Evolutionary conservation across 2,888 invertebrate genomes (phyloP), one percentile per base, ranked within the genome.

Genomic region (Mimachlamys varia): DNA sequence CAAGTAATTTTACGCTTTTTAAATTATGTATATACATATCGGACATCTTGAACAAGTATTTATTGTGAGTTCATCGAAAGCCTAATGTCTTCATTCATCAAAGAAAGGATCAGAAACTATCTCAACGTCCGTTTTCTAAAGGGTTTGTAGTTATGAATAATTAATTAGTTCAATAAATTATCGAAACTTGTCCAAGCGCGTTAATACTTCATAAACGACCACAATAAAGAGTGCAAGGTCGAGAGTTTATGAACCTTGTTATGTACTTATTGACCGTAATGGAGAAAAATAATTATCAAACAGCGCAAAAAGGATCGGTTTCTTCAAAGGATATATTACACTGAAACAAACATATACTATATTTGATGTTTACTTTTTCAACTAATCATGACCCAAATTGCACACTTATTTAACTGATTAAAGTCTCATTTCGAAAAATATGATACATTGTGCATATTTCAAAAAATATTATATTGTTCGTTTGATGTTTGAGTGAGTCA

Each of bases 111-210:
- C 33, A 27, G n/a, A 33, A 76, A 33, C 27, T 33, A 76, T 76
- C 76, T 76, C 33, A 76, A 76, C 76, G 2, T 27, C 76, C 76
- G 76, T 76, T 76, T 76, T 76, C 76, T 76, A 76, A 62, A 76
- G 76, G 10, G 27, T 76, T 33, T 3, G 76, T 76, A 13, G 10
- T 76, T 76, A 76, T 76, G 33, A 76, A 76, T 76, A 33, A 76
- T 76, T 76, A 76, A 76, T 76, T 76, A 76, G 76, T 76, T 76
- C 76, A 33, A 76, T 27, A 76, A 76, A 76, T 76, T 76, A 76
- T 17, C 76, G 76, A 76, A 76, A 76, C 76, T 76, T 76, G 76
- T 76, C 27, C 33, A 33, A 27, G 76, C 76, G 22, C 33, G 22
- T 76, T 27, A 76, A 76, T 33, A 17, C 7, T 33, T 76, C 27